A percentile compares a stretch with the other conserved stretches of the same genome.
Conservation (phyloP, 1,140 invertebrate genomes). For the Hycleus phaleratus region DNA sequence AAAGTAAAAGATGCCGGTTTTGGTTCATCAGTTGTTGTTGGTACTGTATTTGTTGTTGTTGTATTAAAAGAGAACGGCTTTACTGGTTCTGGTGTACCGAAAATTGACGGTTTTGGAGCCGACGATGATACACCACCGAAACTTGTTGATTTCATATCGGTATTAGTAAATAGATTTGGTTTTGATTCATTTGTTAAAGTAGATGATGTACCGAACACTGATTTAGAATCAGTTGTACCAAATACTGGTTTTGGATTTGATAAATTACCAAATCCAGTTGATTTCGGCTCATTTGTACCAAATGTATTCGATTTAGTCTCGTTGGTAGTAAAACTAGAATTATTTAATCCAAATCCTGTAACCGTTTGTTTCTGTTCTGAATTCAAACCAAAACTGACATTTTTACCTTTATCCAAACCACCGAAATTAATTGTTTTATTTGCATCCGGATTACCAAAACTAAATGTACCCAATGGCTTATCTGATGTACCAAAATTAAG, state of each 20-base stretch:
- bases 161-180: background rate
- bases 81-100: too few relatives aligned
- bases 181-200: too few relatives aligned
- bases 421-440: slow-evolving; percentile 2
- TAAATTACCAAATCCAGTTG: too few relatives aligned
- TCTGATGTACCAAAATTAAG: background rate
- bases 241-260: too few relatives aligned
- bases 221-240: too few relatives aligned
- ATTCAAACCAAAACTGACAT: background rate
- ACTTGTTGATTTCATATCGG: background rate
- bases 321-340: background rate
- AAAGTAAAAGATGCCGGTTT: background rate
- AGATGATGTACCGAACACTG: too few relatives aligned
- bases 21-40: background rate
- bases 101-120: too few relatives aligned
- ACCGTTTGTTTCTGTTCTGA: background rate
- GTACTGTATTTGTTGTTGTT: background rate
- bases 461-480: background rate
- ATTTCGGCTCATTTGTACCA: background rate
- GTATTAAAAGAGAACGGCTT: too few relatives aligned
- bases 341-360: background rate
- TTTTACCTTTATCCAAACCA: slow-evolving; percentile 1
- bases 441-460: background rate
- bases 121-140: background rate
- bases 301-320: slow-evolving; percentile 9